These are phyloP conservation scores for Rhyzopertha dominica DNA, from an alignment of 1,140 invertebrate species.

Conservation along the genomic window DNA sequence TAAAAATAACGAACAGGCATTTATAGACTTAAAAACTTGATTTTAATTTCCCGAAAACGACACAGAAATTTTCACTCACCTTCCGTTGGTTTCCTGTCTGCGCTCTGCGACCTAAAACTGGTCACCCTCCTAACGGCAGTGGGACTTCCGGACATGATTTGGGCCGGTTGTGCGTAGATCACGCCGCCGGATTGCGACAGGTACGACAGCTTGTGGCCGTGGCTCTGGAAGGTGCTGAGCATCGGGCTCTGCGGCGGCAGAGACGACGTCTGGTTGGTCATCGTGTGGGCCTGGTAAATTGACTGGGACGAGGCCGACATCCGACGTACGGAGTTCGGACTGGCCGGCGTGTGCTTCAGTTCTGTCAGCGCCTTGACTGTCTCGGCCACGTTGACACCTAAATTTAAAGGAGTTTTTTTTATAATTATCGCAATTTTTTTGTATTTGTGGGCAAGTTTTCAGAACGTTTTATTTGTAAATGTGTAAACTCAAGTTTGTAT, in stretches of 20 bases:
- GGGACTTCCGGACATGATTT: slow-evolving; percentile 49
- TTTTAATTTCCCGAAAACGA: slow-evolving; percentile 8
- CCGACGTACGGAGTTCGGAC: slow-evolving; percentile 69
- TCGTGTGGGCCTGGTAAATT: slow-evolving; percentile 24
- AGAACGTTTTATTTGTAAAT: too few species aligned
- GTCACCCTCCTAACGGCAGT: slow-evolving; percentile 46
- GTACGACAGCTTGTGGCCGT: slow-evolving; percentile 45
- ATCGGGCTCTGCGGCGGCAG: slow-evolving; percentile 51
- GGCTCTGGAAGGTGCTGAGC: slow-evolving; percentile 46
- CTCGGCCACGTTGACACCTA: slow-evolving; percentile 69
- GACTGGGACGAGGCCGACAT: slow-evolving; percentile 41
- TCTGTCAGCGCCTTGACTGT: slow-evolving; percentile 81
- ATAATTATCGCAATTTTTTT: too few species aligned
- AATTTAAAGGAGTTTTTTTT: too few species aligned
- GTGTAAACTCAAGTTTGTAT: too few species aligned
- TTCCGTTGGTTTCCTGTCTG: slow-evolving; percentile 49
- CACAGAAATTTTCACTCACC: slow-evolving; percentile 44
- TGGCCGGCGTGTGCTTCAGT: slow-evolving; percentile 78
- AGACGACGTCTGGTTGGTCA: slow-evolving; percentile 17
- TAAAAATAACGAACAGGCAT: too few species aligned
- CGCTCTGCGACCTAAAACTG: slow-evolving; percentile 51
- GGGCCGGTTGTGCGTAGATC: slow-evolving; percentile 52
- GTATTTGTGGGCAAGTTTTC: too few species aligned
- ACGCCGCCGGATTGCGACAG: slow-evolving; percentile 41
- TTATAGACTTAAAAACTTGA: slow-evolving; percentile 9